Percentiles rank a stretch among this genome's conserved stretches.
Conservation (phyloP, 2,797 vertebrate species). For the Scleropages formosus region DNA sequence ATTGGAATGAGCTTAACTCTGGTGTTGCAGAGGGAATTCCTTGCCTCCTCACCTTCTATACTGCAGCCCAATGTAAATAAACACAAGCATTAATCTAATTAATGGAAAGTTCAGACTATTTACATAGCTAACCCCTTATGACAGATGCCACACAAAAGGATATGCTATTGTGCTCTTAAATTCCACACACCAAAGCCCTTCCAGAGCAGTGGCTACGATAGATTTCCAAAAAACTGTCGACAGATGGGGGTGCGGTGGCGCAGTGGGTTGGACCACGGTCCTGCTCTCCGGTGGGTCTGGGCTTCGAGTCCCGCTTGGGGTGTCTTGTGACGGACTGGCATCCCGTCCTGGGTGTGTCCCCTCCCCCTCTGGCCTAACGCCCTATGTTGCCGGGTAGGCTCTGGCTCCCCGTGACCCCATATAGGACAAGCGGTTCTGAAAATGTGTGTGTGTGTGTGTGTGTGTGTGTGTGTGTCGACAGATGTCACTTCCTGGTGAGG, state of each 20-base stretch:
- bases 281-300: too few relatives aligned
- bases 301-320: too few relatives aligned
- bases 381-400: too few relatives aligned
- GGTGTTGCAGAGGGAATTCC: not conserved
- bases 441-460: too few relatives aligned
- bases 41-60: not conserved
- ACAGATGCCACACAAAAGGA: not conserved
- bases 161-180: not conserved
- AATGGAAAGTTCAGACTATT: not conserved
- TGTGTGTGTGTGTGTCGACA: not conserved
- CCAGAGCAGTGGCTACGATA: not conserved
- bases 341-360: too few relatives aligned
- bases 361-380: too few relatives aligned
- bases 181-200: not conserved
- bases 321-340: too few relatives aligned
- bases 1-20: not conserved
- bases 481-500: not conserved
- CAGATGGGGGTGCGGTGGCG: too few relatives aligned
- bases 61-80: constrained; percentile 4
- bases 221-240: not conserved
- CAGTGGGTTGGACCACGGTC: too few relatives aligned
- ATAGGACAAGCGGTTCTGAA: too few relatives aligned
- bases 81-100: not conserved
- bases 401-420: too few relatives aligned
- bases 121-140: not conserved